Conservation (phyloP, 2,888 invertebrate species). For the Eucriotettix oculatus region DNA sequence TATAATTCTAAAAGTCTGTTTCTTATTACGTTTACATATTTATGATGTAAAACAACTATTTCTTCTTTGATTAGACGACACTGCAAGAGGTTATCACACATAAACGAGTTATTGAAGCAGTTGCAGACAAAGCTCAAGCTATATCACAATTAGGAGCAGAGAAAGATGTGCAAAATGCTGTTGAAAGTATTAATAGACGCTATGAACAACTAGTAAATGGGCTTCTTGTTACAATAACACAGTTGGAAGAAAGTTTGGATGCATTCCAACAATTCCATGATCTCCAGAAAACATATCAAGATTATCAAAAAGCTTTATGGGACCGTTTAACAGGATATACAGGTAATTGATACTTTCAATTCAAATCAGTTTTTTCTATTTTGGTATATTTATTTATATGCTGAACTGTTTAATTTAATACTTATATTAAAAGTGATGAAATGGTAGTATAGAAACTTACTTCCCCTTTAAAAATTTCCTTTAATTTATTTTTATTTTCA, state of each 20-base stretch:
- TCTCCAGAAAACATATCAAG: slow-evolving; percentile 70
- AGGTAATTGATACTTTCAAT: slow-evolving; percentile 15
- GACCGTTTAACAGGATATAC: slow-evolving; percentile 68
- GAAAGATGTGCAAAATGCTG: slow-evolving; percentile 43
- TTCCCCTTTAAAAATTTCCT: no score
- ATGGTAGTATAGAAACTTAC: no score
- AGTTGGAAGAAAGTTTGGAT: slow-evolving; percentile 59
- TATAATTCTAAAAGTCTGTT: no score
- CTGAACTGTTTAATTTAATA: no score
- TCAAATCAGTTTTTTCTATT: not conserved
- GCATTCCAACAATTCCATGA: slow-evolving; percentile 76
- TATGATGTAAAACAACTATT: no score
- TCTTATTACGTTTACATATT: no score
- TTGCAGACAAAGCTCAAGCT: slow-evolving; percentile 72
- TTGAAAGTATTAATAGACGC: slow-evolving; percentile 55
- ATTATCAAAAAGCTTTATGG: slow-evolving; percentile 80
- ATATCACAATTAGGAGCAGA: slow-evolving; percentile 27
- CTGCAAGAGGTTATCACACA: slow-evolving; percentile 82
- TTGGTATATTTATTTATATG: not conserved
- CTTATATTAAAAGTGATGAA: no score
- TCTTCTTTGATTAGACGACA: slow-evolving; percentile 33
- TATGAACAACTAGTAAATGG: slow-evolving; percentile 54
- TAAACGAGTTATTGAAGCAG: slow-evolving; percentile 76
- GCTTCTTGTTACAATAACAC: slow-evolving; percentile 47
- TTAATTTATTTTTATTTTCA: no score